Evolutionary conservation across 2,113 vertebrate genomes (phyloP), one percentile per base, ranked within the genome.

Genomic region (Nematolebias whitei): DNA sequence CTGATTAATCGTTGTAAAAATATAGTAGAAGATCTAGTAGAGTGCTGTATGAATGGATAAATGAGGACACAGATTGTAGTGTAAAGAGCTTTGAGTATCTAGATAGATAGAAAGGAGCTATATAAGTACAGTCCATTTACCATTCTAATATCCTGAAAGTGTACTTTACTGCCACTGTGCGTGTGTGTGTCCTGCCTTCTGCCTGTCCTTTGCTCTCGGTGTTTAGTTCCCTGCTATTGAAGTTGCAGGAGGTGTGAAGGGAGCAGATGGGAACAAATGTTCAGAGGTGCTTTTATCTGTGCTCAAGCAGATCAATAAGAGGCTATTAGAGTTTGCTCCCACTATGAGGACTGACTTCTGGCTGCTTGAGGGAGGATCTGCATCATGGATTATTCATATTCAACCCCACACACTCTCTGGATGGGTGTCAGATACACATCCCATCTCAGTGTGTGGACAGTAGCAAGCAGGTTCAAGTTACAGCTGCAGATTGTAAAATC

Each of bases 271-370:
- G 79, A 87, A 90, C 88, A 89, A 86, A 82, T 89, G 89, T 90
- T 88, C 68, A 85, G 51, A 80, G 74, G 71, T 66, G 19, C 74
- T 45, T 68, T 89, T 83, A 88, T 85, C n/a, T 71, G 71, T 80
- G 87, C 82, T 83, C 69, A n/a, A 81, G 67, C 70, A 75, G 76
- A 88, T 91, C 89, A 82, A 91, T 91, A 90, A 41, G 63, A 85
- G 70, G 84, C 85, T 90, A 89, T 91, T 90, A 91, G 81, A 78
- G n/a, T n/a, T n/a, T n/a, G n/a, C n/a, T n/a, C n/a, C n/a, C n/a
- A n/a, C n/a, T n/a, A 75, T 67, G 84, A 83, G 87, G 87, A 82
- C 82, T 75, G 83, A 91, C 83, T 76, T 84, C 62, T 85, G 59
- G 68, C 58, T 63, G 51, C 3, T 15, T 63, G 62, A 13, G 39